A percentile compares a stretch with the other conserved stretches of the same genome.
These are phyloP conservation scores for Centropus bengalensis DNA, from an alignment of 2,113 vertebrate genomes.

Conservation along the genomic window DNA sequence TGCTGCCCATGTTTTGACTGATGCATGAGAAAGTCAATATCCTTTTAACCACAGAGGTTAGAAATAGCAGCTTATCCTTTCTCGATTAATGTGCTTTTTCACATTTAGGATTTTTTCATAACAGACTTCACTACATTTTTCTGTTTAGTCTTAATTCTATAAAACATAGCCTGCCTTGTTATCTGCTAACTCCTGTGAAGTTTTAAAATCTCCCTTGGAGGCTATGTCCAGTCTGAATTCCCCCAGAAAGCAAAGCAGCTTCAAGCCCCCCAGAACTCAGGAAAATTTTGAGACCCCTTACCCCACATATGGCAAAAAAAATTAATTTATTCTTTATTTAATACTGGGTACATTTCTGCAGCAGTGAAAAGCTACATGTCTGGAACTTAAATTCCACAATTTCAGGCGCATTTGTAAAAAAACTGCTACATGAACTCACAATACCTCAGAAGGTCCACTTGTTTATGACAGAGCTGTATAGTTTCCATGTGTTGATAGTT, in stretches of 20 bases:
- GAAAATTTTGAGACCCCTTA: not conserved
- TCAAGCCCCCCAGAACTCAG: not conserved
- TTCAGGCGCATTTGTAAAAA: conserved; percentile 3
- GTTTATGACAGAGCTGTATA: not conserved
- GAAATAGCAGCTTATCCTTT: not conserved
- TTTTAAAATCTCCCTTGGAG: not conserved
- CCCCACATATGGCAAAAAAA: not conserved
- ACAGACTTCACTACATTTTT: not conserved
- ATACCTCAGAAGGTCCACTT: not conserved
- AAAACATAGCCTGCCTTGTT: not conserved
- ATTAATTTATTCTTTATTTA: conserved; percentile 2
- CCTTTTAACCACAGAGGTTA: not conserved
- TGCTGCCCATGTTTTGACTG: not conserved
- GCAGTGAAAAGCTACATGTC: not conserved
- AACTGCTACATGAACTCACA: not conserved
- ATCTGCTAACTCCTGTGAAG: not conserved
- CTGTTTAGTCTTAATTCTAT: not conserved
- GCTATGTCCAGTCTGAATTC: not conserved
- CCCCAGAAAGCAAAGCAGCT: not conserved
- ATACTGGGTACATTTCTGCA: not conserved
- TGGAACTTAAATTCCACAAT: not conserved
- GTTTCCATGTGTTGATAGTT: not conserved
- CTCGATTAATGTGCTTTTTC: not conserved
- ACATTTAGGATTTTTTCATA: not conserved
- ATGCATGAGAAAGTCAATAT: not conserved